These are phyloP conservation scores for Cairina moschata DNA, from an alignment of 2,113 vertebrate species.

Conservation along the genomic window DNA sequence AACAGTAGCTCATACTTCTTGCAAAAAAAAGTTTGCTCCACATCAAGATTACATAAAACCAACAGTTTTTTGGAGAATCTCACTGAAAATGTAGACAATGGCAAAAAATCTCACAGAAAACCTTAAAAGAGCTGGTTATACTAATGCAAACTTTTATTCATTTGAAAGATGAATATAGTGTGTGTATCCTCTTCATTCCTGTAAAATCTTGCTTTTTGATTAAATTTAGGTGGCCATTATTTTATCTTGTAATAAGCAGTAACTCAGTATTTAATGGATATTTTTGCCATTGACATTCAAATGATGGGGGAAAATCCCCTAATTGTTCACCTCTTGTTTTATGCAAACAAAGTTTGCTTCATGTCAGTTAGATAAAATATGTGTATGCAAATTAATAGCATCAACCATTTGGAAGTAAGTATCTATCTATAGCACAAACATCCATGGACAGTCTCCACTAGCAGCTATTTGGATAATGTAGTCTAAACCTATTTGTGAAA, in stretches of 20 bases:
- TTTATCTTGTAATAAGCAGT: background rate
- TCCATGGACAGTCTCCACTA: background rate
- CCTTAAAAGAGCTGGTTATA: background rate
- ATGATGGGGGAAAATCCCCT: background rate
- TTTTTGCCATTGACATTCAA: background rate
- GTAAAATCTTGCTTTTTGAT: background rate
- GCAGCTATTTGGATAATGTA: background rate
- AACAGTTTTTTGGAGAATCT: background rate
- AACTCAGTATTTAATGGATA: background rate
- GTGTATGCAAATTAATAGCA: background rate
- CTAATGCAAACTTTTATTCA: background rate
- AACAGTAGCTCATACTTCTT: background rate
- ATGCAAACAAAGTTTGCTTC: background rate
- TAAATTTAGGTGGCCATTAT: background rate
- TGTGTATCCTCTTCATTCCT: background rate
- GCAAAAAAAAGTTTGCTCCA: conserved; percentile 37
- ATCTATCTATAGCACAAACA: background rate
- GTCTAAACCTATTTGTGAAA: background rate
- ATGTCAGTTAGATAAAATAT: background rate
- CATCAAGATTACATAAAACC: background rate
- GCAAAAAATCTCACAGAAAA: background rate
- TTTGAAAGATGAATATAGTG: background rate
- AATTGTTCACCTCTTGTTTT: background rate
- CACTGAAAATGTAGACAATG: background rate
- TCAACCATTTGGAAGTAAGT: background rate